Evolutionary conservation across 2,888 invertebrate genomes (phyloP).

Genomic region (Cheilosia impressa): DNA sequence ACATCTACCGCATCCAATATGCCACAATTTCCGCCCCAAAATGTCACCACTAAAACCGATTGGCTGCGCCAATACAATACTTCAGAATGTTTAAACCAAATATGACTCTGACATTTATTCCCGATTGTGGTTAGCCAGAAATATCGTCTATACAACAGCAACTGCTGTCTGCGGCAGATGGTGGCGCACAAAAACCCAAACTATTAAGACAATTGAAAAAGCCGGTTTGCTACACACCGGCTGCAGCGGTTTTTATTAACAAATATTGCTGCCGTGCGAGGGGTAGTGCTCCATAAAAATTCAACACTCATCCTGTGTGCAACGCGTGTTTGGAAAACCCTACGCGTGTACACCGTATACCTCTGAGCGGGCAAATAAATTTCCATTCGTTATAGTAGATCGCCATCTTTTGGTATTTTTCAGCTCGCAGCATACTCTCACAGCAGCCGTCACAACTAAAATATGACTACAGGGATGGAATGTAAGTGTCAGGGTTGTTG

Average conservation of each 20-base stretch:
- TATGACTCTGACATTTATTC: constrained; percentile 50
- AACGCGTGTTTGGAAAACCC: constrained; percentile 48
- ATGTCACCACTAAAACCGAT: constrained; percentile 55
- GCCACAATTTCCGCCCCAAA: constrained; percentile 40
- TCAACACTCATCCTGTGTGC: constrained; percentile 15
- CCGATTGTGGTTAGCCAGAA: constrained; percentile 37
- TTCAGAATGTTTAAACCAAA: constrained; percentile 33
- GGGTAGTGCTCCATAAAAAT: constrained; percentile 30
- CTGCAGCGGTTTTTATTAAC: constrained; percentile 47
- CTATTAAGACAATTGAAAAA: constrained; percentile 64
- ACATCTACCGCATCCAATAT: not conserved
- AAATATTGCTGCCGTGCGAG: constrained; percentile 36
- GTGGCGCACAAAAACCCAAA: constrained; percentile 40
- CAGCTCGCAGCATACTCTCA: not conserved
- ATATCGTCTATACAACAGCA: constrained; percentile 22
- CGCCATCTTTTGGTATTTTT: constrained; percentile 30
- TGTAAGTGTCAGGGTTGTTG: constrained; percentile 65
- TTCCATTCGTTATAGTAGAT: constrained; percentile 42
- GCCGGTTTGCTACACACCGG: constrained; percentile 18
- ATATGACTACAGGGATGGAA: constrained; percentile 21
- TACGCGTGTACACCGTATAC: constrained; percentile 40
- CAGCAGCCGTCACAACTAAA: constrained; percentile 12
- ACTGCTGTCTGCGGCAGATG: constrained; percentile 58
- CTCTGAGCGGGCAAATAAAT: constrained; percentile 49
- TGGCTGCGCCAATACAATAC: constrained; percentile 26